Evolutionary conservation across 2,113 vertebrate species (phyloP).

Genomic region (Ictidomys tridecemlineatus): DNA sequence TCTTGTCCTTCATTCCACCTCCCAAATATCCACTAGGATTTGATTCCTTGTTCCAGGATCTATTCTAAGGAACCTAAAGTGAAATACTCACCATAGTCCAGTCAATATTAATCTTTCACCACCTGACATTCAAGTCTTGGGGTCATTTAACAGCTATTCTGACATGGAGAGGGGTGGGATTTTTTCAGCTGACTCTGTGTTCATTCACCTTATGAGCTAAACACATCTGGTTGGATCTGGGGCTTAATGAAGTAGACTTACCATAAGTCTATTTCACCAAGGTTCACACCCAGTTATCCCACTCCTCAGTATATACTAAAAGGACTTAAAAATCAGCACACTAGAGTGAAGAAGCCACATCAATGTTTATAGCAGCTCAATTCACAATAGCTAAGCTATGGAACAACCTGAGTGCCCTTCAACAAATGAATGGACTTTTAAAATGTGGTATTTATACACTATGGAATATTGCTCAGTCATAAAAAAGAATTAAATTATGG

Average conservation of each 20-base stretch:
- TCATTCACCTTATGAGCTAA: background rate
- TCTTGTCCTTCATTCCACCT: background rate
- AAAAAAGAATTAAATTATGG: no score
- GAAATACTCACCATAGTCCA: background rate
- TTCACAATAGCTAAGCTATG: no score
- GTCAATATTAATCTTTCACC: background rate
- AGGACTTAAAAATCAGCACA: no score
- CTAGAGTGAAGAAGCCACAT: no score
- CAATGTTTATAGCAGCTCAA: no score
- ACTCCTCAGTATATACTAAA: no score
- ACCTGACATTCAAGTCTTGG: conserved; percentile 17
- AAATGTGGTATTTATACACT: no score
- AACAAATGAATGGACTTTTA: no score
- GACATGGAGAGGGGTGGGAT: background rate
- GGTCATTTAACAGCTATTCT: background rate
- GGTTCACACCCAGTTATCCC: no score
- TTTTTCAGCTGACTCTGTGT: background rate
- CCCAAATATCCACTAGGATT: background rate
- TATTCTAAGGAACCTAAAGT: background rate
- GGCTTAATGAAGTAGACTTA: background rate
- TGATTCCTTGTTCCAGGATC: background rate
- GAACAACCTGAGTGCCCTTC: no score
- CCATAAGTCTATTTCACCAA: background rate
- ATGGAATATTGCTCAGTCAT: no score
- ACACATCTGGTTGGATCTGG: background rate